Evolutionary conservation across 2,113 vertebrate species (phyloP).

Genomic region (Crypturellus undulatus): DNA sequence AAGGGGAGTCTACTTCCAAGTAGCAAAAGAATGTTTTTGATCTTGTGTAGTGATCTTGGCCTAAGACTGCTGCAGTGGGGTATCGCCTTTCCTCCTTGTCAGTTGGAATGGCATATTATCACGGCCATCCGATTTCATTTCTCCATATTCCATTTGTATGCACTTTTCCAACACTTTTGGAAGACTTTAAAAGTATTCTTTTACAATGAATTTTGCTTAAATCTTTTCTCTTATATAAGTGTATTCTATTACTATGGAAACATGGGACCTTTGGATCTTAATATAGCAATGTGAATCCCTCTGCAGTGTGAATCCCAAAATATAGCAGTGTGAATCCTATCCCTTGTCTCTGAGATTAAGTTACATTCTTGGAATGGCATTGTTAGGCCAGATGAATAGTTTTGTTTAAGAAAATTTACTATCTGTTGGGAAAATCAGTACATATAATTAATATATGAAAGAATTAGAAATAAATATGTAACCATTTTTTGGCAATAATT

Average conservation of each 20-base stretch:
- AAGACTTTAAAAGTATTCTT: constrained; percentile 8
- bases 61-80: background rate
- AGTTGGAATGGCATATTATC: background rate
- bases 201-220: constrained; percentile 8
- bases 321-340: background rate
- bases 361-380: background rate
- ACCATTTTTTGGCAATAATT: background rate
- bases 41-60: background rate
- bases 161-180: background rate
- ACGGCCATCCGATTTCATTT: background rate
- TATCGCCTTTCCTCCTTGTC: background rate
- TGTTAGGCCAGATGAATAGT: background rate
- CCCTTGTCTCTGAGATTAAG: background rate
- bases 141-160: background rate
- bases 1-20: background rate
- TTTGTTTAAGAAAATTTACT: background rate
- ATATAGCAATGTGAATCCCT: background rate
- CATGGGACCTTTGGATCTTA: background rate
- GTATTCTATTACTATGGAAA: background rate
- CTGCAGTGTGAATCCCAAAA: background rate
- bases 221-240: background rate
- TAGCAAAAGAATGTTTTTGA: background rate
- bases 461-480: background rate
- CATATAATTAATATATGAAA: background rate
- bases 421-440: background rate